Base-by-base conservation (phyloP, 1,140 invertebrate genomes). In the Harlomillsia oculata region DNA sequence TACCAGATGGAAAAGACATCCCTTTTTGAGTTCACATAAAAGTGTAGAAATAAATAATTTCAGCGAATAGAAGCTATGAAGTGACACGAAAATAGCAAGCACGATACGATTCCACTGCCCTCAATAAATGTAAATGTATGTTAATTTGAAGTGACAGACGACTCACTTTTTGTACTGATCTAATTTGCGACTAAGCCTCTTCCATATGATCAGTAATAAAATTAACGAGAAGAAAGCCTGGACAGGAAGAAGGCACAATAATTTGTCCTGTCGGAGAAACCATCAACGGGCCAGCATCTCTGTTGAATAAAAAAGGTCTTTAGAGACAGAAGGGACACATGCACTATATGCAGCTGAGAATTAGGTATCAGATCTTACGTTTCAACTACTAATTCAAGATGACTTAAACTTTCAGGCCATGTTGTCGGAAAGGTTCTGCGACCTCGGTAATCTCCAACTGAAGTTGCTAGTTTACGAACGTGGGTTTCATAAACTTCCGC, bases 191-290 rank as follows among this genome's bases (percentile, higher is more conserved):
- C 76, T 76, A 0, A n/a, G 89, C 89, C 68, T 84, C 77, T 29
- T 82, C 73, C 61, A 92, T 76, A 70, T 90, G 79, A 23, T 82
- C 79, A 5, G 80, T 78, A 32, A 95, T 85, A 68, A 91, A 95
- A 66, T 82, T 84, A 1, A 93, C 80, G 32, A 93, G 72, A 53
- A 92, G 78, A 60, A 81, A 82, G 1, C 86, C 83, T 9, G 90
- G 89, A 70, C 89, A 91, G 0, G 88, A 88, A 16, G 86, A 83
- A 23, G 90, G 90, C 0, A 88, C 87, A 40, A 93, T 90, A 64
- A 94, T 88, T 72, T 93, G 88, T 20, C 90, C 90, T 32, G 86
- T 91, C 1, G 88, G 88, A 6, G 87, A 89, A n/a, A 94, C 77
- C 87, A 91, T 92, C 36, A 95, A 68, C 0, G 89, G 89, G 2